A percentile compares a stretch with the other conserved stretches of the same genome.
Conservation (phyloP, 1,140 invertebrate genomes). For the Hyposmocoma kahamanoa region DNA sequence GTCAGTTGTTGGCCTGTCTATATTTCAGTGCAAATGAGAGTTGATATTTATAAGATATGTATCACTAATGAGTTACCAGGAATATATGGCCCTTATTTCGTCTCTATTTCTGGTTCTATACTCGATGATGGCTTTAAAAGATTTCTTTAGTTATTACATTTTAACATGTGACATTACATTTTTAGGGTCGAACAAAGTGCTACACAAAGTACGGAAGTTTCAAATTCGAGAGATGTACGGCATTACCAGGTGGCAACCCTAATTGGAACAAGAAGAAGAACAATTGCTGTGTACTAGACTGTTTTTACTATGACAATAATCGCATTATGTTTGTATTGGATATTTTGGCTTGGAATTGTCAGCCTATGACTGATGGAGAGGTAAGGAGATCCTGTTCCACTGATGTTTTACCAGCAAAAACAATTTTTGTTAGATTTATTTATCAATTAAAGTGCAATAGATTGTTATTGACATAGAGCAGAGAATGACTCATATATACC, state of each 20-base stretch:
- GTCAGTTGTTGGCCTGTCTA: no score
- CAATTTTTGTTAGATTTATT: no score
- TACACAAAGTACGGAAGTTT: constrained; percentile 81
- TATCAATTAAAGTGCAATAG: no score
- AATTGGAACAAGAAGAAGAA: constrained; percentile 45
- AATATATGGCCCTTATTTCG: no score
- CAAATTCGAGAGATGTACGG: constrained; percentile 76
- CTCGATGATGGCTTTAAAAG: no score
- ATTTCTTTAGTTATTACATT: neutral
- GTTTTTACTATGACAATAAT: constrained; percentile 79
- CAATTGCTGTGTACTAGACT: constrained; percentile 83
- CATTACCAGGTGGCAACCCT: constrained; percentile 83
- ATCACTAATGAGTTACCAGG: no score
- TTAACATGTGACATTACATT: constrained; percentile 18
- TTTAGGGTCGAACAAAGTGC: constrained; percentile 81
- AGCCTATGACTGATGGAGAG: constrained; percentile 85
- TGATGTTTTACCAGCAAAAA: no score
- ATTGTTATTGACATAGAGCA: no score
- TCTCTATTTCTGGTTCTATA: no score
- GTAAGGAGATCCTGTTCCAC: constrained; percentile 70
- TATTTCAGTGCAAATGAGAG: no score
- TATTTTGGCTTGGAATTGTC: constrained; percentile 87
- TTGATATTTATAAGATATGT: no score
- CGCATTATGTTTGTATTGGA: constrained; percentile 87
- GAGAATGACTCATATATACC: no score